Conservation (phyloP, 1,140 invertebrate genomes). For the Metopolophium dirhodum region DNA sequence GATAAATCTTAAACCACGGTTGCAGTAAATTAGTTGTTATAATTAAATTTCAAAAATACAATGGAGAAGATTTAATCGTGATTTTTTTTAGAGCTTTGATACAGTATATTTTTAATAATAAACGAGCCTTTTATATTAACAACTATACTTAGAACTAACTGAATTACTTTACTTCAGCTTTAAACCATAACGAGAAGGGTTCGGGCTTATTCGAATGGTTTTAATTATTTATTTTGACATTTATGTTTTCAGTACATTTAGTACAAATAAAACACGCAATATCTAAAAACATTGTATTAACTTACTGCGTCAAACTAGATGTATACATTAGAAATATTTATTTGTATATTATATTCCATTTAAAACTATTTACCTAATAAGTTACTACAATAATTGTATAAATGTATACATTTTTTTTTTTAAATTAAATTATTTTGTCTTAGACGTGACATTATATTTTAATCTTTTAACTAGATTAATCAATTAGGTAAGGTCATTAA, state of each 20-base stretch:
- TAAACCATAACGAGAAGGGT: slow-evolving; percentile 16
- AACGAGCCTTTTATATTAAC: slow-evolving; percentile 15
- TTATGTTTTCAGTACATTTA: slow-evolving; percentile 33
- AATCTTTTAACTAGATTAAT: not conserved
- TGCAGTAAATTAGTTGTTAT: not conserved
- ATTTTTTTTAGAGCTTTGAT: not conserved
- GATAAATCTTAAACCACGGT: not conserved
- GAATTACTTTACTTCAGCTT: slow-evolving; percentile 32
- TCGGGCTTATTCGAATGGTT: not conserved
- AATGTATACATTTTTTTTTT: not conserved
- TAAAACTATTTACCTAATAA: not conserved
- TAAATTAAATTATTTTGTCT: too few species aligned
- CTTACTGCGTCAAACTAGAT: not conserved
- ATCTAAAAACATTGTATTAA: slow-evolving; percentile 17
- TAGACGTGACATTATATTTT: too few species aligned
- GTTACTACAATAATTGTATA: not conserved
- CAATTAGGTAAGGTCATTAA: not conserved
- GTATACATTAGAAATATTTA: not conserved
- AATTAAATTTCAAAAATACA: slow-evolving; percentile 29
- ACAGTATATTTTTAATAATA: slow-evolving; percentile 6
- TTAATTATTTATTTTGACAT: slow-evolving; percentile 42
- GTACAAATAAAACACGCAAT: not conserved
- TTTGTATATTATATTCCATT: not conserved
- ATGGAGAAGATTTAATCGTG: slow-evolving; percentile 17
- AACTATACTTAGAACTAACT: slow-evolving; percentile 32